These are phyloP conservation scores for Helogale parvula DNA, from an alignment of 2,113 vertebrate genomes.

Conservation along the genomic window DNA sequence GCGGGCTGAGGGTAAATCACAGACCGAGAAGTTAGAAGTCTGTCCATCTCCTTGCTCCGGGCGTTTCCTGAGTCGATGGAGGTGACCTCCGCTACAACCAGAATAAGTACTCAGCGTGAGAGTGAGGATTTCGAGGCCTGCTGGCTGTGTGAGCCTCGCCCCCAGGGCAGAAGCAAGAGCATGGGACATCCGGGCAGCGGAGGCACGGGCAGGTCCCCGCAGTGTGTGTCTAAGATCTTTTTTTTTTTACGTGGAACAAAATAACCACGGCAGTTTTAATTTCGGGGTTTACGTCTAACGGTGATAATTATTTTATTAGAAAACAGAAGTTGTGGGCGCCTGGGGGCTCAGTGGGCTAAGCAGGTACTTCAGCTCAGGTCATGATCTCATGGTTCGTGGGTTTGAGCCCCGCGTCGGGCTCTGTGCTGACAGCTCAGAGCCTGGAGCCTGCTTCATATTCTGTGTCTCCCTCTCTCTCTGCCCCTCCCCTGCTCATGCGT, in stretches of 20 bases:
- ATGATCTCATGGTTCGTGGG: too few relatives aligned
- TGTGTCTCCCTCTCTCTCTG: too few relatives aligned
- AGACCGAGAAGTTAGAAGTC: background rate
- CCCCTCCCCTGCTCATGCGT: too few relatives aligned
- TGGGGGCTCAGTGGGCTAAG: too few relatives aligned
- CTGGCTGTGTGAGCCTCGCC: background rate
- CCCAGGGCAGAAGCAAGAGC: background rate
- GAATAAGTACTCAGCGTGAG: background rate
- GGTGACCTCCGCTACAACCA: rapidly evolving
- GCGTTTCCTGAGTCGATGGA: background rate
- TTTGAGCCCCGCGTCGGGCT: too few relatives aligned
- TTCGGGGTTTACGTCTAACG: background rate
- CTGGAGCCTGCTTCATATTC: too few relatives aligned
- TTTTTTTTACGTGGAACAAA: background rate
- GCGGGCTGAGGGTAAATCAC: background rate
- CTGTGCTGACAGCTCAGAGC: too few relatives aligned
- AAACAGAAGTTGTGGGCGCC: background rate
- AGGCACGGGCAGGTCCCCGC: rapidly evolving
- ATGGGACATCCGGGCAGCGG: rapidly evolving
- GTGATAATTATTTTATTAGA: too few relatives aligned
- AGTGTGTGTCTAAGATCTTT: background rate
- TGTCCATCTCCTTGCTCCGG: background rate
- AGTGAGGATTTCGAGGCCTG: rapidly evolving
- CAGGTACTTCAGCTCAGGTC: too few relatives aligned
- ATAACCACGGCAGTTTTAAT: background rate